Percentiles rank a stretch among this genome's conserved stretches.
These are phyloP conservation scores for Dinocampus coccinellae DNA, from an alignment of 2,888 invertebrate species.

Conservation along the genomic window DNA sequence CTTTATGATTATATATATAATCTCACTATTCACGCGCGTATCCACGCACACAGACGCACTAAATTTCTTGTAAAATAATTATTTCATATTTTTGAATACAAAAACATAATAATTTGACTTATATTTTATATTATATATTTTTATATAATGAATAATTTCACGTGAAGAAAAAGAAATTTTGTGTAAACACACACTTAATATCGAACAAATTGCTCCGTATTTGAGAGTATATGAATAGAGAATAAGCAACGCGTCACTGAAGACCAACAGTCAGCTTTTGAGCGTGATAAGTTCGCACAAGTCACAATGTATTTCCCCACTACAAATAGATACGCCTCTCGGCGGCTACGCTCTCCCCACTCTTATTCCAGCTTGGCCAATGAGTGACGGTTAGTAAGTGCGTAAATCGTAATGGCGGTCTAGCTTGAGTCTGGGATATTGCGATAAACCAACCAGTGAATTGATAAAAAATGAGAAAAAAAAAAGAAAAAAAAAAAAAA, in stretches of 20 bases:
- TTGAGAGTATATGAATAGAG: too few relatives aligned
- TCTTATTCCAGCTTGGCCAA: constrained; percentile 24
- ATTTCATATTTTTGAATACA: too few relatives aligned
- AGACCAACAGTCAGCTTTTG: constrained; percentile 44
- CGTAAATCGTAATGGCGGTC: constrained; percentile 54
- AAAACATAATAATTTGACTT: too few relatives aligned
- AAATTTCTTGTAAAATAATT: too few relatives aligned
- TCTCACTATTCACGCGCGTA: neutral
- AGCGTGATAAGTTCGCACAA: constrained; percentile 32
- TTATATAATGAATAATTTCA: too few relatives aligned
- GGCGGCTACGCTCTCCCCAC: constrained; percentile 37
- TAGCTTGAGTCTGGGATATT: constrained; percentile 38
- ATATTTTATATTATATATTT: too few relatives aligned
- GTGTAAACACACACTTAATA: too few relatives aligned
- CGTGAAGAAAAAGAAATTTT: too few relatives aligned
- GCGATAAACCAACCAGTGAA: constrained; percentile 23
- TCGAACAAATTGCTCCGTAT: too few relatives aligned
- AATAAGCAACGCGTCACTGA: constrained; percentile 51
- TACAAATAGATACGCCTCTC: constrained; percentile 49
- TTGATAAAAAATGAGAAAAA: too few relatives aligned
- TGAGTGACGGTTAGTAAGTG: constrained; percentile 1
- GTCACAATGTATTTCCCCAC: neutral
- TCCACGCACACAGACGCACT: neutral
- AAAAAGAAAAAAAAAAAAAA: too few relatives aligned
- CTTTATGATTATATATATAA: neutral